Percentiles rank a stretch among this genome's conserved stretches.
Conservation (phyloP, 37 sponge, comb jelly and placozoan species). For the Hexactinellida sp. region DNA sequence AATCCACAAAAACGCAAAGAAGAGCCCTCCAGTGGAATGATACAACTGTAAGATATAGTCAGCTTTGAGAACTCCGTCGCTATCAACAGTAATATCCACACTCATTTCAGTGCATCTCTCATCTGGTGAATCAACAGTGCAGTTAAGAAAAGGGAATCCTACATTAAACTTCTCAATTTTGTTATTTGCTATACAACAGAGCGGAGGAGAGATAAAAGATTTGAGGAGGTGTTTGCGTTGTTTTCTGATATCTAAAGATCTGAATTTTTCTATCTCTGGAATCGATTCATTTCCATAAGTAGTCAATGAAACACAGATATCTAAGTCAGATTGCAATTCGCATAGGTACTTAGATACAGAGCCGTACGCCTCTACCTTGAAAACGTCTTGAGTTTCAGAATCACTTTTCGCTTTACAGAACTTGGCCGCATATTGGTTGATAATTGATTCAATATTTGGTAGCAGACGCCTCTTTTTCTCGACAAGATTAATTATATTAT, state of each 20-base stretch:
- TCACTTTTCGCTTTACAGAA: neutral
- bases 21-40: neutral
- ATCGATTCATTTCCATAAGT: neutral
- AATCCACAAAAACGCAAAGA: neutral
- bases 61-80: neutral
- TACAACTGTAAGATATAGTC: neutral
- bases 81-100: neutral
- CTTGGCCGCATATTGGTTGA: neutral
- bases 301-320: neutral
- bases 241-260: neutral
- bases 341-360: neutral
- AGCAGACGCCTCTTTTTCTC: neutral
- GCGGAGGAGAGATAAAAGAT: neutral
- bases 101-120: neutral
- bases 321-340: constrained; percentile 7
- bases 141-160: neutral
- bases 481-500: neutral
- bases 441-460: neutral
- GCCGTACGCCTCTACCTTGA: neutral
- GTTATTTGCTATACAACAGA: neutral
- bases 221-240: neutral
- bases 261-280: neutral
- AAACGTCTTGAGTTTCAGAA: neutral
- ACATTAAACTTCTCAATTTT: neutral
- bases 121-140: neutral